Conservation (phyloP, 2,888 invertebrate genomes). For the Dyspetes luteomarginatus region DNA sequence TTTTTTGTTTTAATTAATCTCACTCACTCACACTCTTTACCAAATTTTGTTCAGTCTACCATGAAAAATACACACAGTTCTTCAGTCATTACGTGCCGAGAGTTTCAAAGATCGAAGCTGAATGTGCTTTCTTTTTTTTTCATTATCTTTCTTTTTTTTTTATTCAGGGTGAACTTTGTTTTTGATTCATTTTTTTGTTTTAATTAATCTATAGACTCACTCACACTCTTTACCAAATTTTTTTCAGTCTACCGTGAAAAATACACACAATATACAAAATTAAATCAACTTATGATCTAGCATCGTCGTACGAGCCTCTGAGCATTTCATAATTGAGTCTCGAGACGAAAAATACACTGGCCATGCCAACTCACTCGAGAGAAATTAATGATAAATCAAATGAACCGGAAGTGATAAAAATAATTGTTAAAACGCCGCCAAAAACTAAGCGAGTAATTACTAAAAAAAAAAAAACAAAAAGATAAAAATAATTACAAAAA, state of each 20-base stretch:
- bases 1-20: conserved; percentile 1
- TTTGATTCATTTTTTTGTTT: conserved; percentile 11
- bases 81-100: conserved; percentile 16
- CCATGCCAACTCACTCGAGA: conserved; percentile 33
- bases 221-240: conserved; percentile 51
- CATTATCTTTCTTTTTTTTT: neutral
- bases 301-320: conserved; percentile 22
- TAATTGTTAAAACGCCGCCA: no score
- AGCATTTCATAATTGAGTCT: conserved; percentile 42
- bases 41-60: conserved; percentile 42
- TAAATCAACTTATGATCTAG: conserved; percentile 2
- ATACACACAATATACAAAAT: conserved; percentile 50
- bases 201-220: neutral
- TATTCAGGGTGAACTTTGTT: neutral
- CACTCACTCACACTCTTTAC: conserved; percentile 38
- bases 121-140: conserved; percentile 1
- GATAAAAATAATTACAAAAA: neutral
- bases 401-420: conserved; percentile 38
- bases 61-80: conserved; percentile 37
- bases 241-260: conserved; percentile 30
- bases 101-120: neutral
- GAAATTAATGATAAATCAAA: conserved; percentile 36
- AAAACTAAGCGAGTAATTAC: no score
- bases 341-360: conserved; percentile 46
- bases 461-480: neutral